Conservation (phyloP, 2,888 invertebrate genomes). For the Torymus tubicola region DNA sequence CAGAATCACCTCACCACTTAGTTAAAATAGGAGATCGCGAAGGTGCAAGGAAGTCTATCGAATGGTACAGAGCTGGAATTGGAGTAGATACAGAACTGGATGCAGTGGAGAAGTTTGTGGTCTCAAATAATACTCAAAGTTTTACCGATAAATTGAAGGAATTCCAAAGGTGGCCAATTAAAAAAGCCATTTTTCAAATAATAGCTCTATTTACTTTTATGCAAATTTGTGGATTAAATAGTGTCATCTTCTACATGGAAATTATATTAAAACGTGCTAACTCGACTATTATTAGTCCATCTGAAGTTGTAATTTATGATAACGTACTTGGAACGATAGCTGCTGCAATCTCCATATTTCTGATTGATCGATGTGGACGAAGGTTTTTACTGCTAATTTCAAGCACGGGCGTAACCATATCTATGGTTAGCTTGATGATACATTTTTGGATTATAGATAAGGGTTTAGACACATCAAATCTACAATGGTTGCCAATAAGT, state of each 20-base stretch:
- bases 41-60: constrained; percentile 37
- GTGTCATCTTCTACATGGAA: constrained; percentile 70
- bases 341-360: constrained; percentile 62
- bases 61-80: constrained; percentile 49
- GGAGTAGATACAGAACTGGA: constrained; percentile 45
- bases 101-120: constrained; percentile 46
- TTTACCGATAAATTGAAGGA: constrained; percentile 33
- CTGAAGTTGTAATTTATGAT: constrained; percentile 67
- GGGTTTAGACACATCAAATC: neutral
- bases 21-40: constrained; percentile 27
- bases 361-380: constrained; percentile 69
- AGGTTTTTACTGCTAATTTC: constrained; percentile 65
- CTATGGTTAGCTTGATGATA: constrained; percentile 53
- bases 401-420: constrained; percentile 61
- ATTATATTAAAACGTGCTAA: constrained; percentile 65
- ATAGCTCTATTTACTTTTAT: constrained; percentile 64
- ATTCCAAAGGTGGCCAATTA: constrained; percentile 12
- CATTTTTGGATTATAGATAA: constrained; percentile 61
- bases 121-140: neutral
- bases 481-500: constrained; percentile 41
- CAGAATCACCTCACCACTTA: constrained; percentile 69
- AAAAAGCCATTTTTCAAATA: constrained; percentile 64
- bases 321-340: constrained; percentile 62
- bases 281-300: constrained; percentile 64
- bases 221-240: constrained; percentile 68